phyloP scores from a whole-genome alignment of 92 coral and sea anemone species.

The Plumapathes pennacea region DNA sequence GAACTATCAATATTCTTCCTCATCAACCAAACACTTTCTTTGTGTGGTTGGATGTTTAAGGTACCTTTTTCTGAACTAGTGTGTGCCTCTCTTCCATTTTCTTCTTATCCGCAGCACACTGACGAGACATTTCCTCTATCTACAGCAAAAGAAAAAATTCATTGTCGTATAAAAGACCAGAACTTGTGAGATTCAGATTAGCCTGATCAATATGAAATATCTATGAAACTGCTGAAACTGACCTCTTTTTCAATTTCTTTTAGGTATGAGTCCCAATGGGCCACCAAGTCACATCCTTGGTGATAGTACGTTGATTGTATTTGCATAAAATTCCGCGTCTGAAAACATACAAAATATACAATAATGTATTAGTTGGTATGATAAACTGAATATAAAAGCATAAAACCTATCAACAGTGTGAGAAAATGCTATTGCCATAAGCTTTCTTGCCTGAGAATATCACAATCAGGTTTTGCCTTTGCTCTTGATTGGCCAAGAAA shows the following conservation, averaged over 20 bases:
- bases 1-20: slow-evolving; percentile 3
- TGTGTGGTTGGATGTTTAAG: not conserved
- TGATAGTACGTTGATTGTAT: slow-evolving; percentile 88
- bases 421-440: too few species aligned
- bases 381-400: not conserved
- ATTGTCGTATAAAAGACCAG: too few species aligned
- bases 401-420: too few species aligned
- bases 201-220: too few species aligned
- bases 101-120: slow-evolving; percentile 85
- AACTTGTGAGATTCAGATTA: not conserved
- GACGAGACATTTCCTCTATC: slow-evolving; percentile 75
- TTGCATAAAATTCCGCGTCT: slow-evolving; percentile 89
- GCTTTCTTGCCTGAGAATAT: too few species aligned
- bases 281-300: slow-evolving; percentile 93
- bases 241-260: slow-evolving; percentile 84
- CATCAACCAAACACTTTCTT: too few species aligned
- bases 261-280: slow-evolving; percentile 85
- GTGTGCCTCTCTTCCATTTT: slow-evolving; percentile 98
- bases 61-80: slow-evolving; percentile 85
- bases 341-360: slow-evolving; percentile 1
- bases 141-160: slow-evolving; percentile 7
- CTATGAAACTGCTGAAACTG: too few species aligned
- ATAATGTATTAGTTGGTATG: not conserved
- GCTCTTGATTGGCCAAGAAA: too few species aligned
- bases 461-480: too few species aligned